Evolutionary conservation across 2,888 invertebrate species (phyloP).

Genomic region (Tenodera sinensis): DNA sequence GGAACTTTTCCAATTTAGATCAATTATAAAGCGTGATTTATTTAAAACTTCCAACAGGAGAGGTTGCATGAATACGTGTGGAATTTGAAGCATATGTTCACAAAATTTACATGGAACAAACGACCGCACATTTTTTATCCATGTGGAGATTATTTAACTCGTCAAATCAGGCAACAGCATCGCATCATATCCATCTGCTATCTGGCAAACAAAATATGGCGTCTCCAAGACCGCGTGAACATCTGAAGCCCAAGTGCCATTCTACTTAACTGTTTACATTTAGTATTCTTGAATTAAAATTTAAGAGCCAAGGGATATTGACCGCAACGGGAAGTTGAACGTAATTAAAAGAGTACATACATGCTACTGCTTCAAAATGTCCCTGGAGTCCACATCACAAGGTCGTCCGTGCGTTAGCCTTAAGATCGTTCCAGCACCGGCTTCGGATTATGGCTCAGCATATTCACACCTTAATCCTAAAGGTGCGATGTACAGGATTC

Average conservation of each 20-base stretch:
- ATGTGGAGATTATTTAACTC: neutral
- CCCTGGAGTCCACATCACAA: neutral
- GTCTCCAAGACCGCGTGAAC: neutral
- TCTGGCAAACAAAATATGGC: neutral
- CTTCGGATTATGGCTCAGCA: neutral
- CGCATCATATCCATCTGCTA: neutral
- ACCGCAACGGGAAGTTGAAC: neutral
- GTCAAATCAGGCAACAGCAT: neutral
- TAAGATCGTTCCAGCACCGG: neutral
- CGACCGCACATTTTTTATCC: neutral
- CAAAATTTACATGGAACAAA: neutral
- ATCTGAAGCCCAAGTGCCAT: neutral
- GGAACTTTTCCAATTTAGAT: too few species aligned
- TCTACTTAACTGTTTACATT: neutral
- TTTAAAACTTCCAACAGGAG: too few species aligned
- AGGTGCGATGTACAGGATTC: neutral
- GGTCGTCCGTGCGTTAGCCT: neutral
- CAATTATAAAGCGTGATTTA: too few species aligned
- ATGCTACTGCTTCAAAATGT: neutral
- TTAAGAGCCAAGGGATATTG: neutral
- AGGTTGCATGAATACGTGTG: neutral
- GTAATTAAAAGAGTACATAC: neutral
- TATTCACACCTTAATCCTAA: neutral
- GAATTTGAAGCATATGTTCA: neutral
- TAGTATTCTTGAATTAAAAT: too few species aligned